Evolutionary conservation across 2,888 invertebrate genomes (phyloP).

Genomic region (Panzeria rudis): DNA sequence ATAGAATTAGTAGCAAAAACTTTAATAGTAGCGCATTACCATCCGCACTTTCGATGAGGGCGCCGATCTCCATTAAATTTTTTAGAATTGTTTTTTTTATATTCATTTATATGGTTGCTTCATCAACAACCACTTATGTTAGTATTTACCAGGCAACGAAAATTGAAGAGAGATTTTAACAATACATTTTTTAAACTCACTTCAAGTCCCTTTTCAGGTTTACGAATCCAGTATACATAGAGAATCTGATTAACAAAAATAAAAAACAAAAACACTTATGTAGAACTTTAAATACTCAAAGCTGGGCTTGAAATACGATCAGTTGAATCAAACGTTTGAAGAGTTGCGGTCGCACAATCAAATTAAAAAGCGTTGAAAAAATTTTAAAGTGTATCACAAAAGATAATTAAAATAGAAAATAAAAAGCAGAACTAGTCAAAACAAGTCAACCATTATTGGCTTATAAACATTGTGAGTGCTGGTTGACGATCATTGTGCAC

Average conservation of each 20-base stretch:
- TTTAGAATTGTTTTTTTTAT: no score
- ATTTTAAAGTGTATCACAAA: neutral
- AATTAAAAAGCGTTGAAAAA: conserved; percentile 25
- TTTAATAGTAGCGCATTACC: no score
- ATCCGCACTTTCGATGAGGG: no score
- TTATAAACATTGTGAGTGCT: conserved; percentile 28
- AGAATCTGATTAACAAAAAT: conserved; percentile 45
- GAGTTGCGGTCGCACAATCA: conserved; percentile 56
- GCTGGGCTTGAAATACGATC: conserved; percentile 58
- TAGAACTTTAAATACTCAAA: conserved; percentile 61
- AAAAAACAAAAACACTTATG: conserved; percentile 11
- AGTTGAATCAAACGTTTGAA: conserved; percentile 65
- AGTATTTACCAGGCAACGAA: neutral
- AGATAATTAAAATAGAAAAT: neutral
- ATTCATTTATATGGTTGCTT: no score
- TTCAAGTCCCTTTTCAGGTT: conserved; percentile 17
- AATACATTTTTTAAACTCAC: neutral
- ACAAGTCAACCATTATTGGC: conserved; percentile 39
- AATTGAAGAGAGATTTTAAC: neutral
- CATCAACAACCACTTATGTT: no score
- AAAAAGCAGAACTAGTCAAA: conserved; percentile 40
- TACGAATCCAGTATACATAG: conserved; percentile 13
- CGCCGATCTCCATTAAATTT: no score
- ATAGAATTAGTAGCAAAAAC: neutral
- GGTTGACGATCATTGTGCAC: conserved; percentile 8